Conservation (phyloP, 2,888 invertebrate species). For the Ormyrus thymus region DNA sequence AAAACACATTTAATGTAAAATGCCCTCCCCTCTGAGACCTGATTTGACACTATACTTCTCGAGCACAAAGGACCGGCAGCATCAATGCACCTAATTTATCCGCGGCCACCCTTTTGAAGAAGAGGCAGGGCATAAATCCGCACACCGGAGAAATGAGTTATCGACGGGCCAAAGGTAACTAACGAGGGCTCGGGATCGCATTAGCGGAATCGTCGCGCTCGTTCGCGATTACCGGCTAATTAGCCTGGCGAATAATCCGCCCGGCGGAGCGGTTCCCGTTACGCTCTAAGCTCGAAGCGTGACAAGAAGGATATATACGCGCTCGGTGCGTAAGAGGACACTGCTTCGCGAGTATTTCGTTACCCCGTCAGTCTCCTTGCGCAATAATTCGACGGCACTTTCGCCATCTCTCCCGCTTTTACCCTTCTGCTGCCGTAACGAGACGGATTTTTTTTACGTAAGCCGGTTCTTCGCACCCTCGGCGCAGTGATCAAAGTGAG, state of each 20-base stretch:
- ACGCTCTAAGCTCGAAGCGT: neutral
- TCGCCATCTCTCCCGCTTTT: slow-evolving; percentile 13
- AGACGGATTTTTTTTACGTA: slow-evolving; percentile 2
- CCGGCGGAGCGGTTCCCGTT: slow-evolving; percentile 20
- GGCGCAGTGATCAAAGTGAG: too few species aligned
- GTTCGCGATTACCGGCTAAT: slow-evolving; percentile 31
- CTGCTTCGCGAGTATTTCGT: slow-evolving; percentile 30
- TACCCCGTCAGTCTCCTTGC: slow-evolving; percentile 43
- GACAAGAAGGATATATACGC: neutral
- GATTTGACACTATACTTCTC: too few species aligned
- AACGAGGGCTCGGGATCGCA: neutral
- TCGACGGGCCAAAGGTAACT: neutral
- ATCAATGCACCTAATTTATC: too few species aligned
- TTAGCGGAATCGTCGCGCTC: slow-evolving; percentile 1
- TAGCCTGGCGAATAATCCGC: slow-evolving; percentile 32
- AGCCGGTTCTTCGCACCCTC: neutral
- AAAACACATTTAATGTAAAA: too few species aligned
- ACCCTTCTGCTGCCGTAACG: too few species aligned
- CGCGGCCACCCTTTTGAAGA: too few species aligned
- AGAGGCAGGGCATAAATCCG: neutral
- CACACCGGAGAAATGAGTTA: neutral
- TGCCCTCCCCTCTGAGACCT: too few species aligned
- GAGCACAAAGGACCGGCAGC: too few species aligned
- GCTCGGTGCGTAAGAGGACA: slow-evolving; percentile 42
- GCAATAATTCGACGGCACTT: slow-evolving; percentile 42